Evolutionary conservation across 1,140 invertebrate genomes (phyloP), one percentile per base, ranked within the genome.

Genomic region (Drepana arcuata): DNA sequence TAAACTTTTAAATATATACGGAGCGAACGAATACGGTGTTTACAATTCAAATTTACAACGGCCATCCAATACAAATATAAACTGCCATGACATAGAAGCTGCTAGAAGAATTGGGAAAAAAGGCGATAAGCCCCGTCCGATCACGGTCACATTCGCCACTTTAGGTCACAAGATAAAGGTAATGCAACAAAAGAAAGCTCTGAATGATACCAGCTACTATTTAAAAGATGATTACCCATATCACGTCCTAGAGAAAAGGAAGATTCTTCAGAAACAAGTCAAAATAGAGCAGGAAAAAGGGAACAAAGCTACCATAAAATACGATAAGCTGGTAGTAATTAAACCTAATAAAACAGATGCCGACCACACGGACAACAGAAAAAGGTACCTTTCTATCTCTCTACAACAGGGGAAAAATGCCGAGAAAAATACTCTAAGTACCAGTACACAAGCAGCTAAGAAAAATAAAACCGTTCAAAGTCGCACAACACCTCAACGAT

Each of bases 391-490:
- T n/a, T n/a, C n/a, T n/a, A n/a, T n/a, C n/a, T n/a, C n/a, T n/a
- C n/a, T n/a, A n/a, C n/a, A n/a, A n/a, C n/a, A n/a, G n/a, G n/a
- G n/a, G n/a, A n/a, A n/a, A n/a, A n/a, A n/a, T n/a, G n/a, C n/a
- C n/a, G n/a, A n/a, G n/a, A n/a, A n/a, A n/a, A n/a, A n/a, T n/a
- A n/a, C n/a, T n/a, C n/a, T 21, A 21, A 10, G 26, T 2, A 25
- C 12, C 11, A 40, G 11, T 13, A 29, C 31, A 16, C 40, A 53
- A 29, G 26, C 21, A 14, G 32, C 34, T 18, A 49, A 50, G 34
- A 45, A 59, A 24, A 59, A 45, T 16, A 50, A 42, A 41, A 29
- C 11, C 13, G 7, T 37, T 14, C 2, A 29, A 28, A 1, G 24
- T n/a, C 1, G 33, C 7, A 2, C 25, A 21, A 7, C 16, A 5